These are phyloP conservation scores for Phaonia tiefii DNA, from an alignment of 2,888 invertebrate species.

Conservation along the genomic window DNA sequence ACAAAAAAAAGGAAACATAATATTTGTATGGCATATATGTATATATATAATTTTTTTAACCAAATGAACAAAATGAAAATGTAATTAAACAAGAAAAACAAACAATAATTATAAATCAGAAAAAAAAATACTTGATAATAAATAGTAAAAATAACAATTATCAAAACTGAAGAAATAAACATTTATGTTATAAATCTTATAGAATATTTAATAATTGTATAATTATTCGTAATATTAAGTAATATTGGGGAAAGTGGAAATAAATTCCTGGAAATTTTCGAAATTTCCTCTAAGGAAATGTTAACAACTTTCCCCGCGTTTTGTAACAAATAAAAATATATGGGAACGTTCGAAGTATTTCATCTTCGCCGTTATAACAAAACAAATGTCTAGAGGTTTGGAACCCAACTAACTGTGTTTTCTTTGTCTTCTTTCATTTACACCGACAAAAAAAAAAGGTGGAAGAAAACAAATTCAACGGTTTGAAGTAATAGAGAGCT, in stretches of 20 bases:
- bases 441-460: too few species aligned
- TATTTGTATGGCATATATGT: too few species aligned
- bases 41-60: too few species aligned
- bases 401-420: slow-evolving; percentile 3
- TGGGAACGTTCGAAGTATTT: not conserved
- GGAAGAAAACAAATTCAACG: not conserved
- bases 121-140: too few species aligned
- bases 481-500: not conserved
- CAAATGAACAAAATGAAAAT: too few species aligned
- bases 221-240: slow-evolving; percentile 4
- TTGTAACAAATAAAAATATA: slow-evolving; percentile 23
- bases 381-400: slow-evolving; percentile 28
- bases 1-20: too few species aligned
- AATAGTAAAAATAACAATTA: too few species aligned
- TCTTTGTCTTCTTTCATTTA: not conserved
- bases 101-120: too few species aligned
- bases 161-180: not conserved
- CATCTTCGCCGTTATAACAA: slow-evolving; percentile 1
- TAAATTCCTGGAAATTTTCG: not conserved
- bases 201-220: slow-evolving; percentile 31
- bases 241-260: not conserved
- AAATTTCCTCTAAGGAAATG: not conserved
- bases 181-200: slow-evolving; percentile 11
- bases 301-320: not conserved
- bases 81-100: too few species aligned